These are phyloP conservation scores for Toxostoma redivivum DNA, from an alignment of 2,113 vertebrate species.

Conservation along the genomic window DNA sequence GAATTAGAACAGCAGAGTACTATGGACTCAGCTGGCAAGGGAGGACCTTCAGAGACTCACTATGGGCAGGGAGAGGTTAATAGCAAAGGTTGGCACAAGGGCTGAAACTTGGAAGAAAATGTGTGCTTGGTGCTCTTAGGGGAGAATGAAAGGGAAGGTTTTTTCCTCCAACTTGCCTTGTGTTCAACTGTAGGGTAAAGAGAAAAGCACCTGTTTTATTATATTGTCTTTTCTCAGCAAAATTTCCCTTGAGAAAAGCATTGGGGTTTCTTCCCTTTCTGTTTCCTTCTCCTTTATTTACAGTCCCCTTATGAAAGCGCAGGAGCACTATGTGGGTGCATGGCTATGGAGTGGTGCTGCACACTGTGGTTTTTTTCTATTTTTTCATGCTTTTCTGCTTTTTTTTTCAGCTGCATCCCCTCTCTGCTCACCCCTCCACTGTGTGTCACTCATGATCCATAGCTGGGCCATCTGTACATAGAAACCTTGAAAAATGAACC, in stretches of 20 bases:
- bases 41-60: background rate
- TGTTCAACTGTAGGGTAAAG: background rate
- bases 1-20: background rate
- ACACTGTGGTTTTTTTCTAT: background rate
- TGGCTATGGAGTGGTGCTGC: background rate
- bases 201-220: background rate
- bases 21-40: background rate
- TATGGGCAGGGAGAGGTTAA: background rate
- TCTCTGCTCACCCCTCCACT: background rate
- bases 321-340: background rate
- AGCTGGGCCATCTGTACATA: background rate
- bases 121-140: background rate
- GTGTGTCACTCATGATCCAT: background rate
- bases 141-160: background rate
- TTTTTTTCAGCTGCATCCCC: background rate
- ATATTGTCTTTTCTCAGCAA: background rate
- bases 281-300: background rate
- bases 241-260: background rate
- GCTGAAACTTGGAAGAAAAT: background rate
- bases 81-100: background rate
- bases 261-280: background rate
- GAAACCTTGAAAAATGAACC: background rate
- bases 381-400: background rate
- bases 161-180: background rate
- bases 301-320: background rate